These are phyloP conservation scores for Trichonephila inaurata DNA, from an alignment of 1,140 invertebrate species.

Conservation along the genomic window DNA sequence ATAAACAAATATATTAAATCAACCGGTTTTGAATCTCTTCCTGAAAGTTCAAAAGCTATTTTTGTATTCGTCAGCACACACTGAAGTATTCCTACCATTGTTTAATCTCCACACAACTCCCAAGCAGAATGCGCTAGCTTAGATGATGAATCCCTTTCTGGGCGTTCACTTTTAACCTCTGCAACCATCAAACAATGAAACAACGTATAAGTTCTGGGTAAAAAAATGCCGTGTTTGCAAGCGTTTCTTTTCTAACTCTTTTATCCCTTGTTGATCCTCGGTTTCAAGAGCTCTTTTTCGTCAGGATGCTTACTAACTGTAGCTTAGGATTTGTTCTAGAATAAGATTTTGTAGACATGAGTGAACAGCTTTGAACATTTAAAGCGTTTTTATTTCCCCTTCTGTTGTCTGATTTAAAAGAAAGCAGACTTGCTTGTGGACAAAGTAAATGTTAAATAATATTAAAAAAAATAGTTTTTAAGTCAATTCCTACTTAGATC, in stretches of 20 bases:
- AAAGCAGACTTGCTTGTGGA: no score
- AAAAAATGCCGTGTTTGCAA: not conserved
- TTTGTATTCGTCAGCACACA: not conserved
- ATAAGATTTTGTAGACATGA: no score
- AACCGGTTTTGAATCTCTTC: not conserved
- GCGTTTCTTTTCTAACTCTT: not conserved
- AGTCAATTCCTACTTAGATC: no score
- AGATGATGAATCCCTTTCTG: not conserved
- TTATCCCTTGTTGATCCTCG: not conserved
- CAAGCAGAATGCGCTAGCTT: not conserved
- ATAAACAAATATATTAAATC: no score
- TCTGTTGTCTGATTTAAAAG: no score
- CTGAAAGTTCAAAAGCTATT: not conserved
- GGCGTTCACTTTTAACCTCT: conserved; percentile 59
- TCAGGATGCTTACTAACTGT: no score
- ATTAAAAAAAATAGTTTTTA: no score
- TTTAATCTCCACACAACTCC: not conserved
- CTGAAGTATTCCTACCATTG: not conserved
- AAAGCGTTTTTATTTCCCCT: no score
- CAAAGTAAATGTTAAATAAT: no score
- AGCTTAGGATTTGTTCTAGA: no score
- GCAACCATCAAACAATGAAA: conserved; percentile 34
- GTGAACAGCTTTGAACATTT: no score
- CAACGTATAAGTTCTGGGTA: no score
- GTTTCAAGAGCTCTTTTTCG: not conserved